Evolutionary conservation across 2,113 vertebrate genomes (phyloP).

Genomic region (Indri indri): DNA sequence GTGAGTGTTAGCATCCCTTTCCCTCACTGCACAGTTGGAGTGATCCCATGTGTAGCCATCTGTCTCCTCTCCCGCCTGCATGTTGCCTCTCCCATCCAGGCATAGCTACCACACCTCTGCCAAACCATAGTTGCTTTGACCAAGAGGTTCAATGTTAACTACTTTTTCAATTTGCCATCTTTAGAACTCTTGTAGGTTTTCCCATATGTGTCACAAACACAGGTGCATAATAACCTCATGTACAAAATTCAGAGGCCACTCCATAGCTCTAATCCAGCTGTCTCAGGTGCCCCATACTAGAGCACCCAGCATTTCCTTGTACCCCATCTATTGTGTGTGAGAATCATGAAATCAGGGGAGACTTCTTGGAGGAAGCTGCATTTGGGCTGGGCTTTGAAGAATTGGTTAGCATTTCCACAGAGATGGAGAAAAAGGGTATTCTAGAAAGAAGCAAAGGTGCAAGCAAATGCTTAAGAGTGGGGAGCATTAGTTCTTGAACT

Average conservation of each 20-base stretch:
- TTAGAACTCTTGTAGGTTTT: background rate
- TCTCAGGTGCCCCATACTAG: background rate
- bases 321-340: background rate
- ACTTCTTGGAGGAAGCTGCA: background rate
- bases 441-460: background rate
- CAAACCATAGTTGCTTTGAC: background rate
- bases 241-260: background rate
- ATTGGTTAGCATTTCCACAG: background rate
- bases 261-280: background rate
- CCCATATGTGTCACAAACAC: background rate
- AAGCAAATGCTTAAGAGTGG: background rate
- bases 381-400: background rate
- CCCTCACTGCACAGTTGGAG: background rate
- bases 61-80: background rate
- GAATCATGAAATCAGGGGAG: background rate
- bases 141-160: background rate
- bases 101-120: background rate
- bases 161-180: background rate
- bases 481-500: background rate
- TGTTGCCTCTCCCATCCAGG: background rate
- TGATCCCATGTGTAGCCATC: background rate
- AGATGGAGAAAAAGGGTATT: background rate
- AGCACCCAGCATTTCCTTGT: background rate
- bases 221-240: background rate
- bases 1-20: background rate